phyloP scores from a whole-genome alignment of 2,888 invertebrate species.

The Minunthozetes semirufus region DNA sequence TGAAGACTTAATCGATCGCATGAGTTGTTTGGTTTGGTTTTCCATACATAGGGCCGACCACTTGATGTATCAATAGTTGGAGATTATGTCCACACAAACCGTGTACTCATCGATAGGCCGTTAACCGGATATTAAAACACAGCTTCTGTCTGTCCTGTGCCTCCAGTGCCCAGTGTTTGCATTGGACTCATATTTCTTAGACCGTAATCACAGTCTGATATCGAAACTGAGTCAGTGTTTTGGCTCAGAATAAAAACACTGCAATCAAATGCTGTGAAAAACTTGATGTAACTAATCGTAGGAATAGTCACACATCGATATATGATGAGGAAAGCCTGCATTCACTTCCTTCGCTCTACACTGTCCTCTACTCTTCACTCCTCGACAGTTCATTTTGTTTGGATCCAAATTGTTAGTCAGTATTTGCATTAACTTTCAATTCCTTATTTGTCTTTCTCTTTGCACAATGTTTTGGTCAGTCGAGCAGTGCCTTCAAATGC shows the following conservation, averaged over 20 bases:
- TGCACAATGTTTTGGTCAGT: conserved; percentile 12
- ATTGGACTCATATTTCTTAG: conserved; percentile 13
- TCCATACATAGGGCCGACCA: background rate
- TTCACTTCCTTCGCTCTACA: background rate
- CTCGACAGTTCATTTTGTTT: background rate
- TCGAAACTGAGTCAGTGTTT: background rate
- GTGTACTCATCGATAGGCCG: background rate
- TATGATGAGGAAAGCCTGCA: background rate
- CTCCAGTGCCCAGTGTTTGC: conserved; percentile 6
- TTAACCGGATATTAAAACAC: conserved; percentile 27
- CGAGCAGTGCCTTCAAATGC: background rate
- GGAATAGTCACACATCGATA: background rate
- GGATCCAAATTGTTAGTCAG: conserved; percentile 20
- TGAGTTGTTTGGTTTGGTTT: conserved; percentile 6
- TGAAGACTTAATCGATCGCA: background rate
- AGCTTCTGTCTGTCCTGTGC: background rate
- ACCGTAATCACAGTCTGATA: background rate
- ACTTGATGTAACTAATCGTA: background rate
- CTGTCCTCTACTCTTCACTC: background rate
- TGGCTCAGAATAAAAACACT: background rate
- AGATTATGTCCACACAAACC: conserved; percentile 15
- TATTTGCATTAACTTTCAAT: conserved; percentile 29
- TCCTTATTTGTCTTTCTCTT: conserved; percentile 16
- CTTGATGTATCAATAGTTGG: conserved; percentile 28
- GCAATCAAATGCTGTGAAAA: conserved; percentile 2